Evolutionary conservation across 1,140 invertebrate species (phyloP).

Genomic region (Carcinoscorpius rotundicauda): DNA sequence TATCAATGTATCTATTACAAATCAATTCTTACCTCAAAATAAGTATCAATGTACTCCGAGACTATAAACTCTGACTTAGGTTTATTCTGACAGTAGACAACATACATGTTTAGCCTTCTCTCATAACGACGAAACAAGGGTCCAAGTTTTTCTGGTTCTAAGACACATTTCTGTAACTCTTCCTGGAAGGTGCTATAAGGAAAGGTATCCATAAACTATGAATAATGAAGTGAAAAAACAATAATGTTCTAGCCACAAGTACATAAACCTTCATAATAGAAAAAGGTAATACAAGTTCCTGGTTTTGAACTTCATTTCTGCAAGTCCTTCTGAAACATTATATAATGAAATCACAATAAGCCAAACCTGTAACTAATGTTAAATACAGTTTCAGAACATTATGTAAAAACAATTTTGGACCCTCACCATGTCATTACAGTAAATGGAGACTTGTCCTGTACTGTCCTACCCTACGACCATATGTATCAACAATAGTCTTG

Average conservation of each 20-base stretch:
- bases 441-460: too few species aligned
- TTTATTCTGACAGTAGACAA: conserved; percentile 98
- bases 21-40: conserved; percentile 62
- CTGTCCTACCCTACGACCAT: too few species aligned
- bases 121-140: conserved; percentile 53
- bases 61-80: conserved; percentile 97
- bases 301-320: too few species aligned
- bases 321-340: too few species aligned
- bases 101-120: conserved; percentile 81
- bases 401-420: too few species aligned
- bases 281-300: neutral
- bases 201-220: conserved; percentile 3
- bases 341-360: too few species aligned
- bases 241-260: neutral
- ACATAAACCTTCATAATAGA: neutral
- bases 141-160: conserved; percentile 71
- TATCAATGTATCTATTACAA: conserved; percentile 14
- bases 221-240: too few species aligned
- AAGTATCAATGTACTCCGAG: conserved; percentile 80
- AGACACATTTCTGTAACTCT: conserved; percentile 74
- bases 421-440: too few species aligned
- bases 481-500: too few species aligned
- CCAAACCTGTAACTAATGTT: too few species aligned
- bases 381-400: too few species aligned
- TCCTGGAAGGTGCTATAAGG: conserved; percentile 68